Evolutionary conservation across 2,113 vertebrate genomes (phyloP), one percentile per base, ranked within the genome.

Genomic region (Leptodactylus fuscus): DNA sequence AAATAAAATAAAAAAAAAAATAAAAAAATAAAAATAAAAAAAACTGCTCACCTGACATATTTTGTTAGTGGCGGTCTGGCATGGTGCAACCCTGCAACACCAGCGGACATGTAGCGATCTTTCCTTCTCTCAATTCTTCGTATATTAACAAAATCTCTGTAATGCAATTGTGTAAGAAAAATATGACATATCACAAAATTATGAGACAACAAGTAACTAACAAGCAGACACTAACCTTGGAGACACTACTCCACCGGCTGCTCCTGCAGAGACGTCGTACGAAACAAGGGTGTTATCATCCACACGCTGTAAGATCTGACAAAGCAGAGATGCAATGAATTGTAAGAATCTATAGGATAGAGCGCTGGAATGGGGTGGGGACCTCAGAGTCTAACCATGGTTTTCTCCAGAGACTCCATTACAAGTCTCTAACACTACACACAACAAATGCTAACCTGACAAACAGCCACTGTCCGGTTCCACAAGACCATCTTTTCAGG

Each of bases 61-160:
- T 95, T 98, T 87, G 93, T 93, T 6, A 92, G 90, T 0, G 96
- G 94, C 60, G 97, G 97, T 88, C 95, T 98, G 89, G 93, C 85
- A 3, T 91, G 90, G 78, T 99, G 97, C 13, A 89, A 92, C 22
- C 97, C 96, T 10, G 97, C 93, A 12, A 97, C 97, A 89, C 98
- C 98, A 0, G 95, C 95, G 38, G 98, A 99, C 83, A 99, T 38
- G 89, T 99, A 99, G 70, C 95, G 90, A 89, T 99, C 97, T 67
- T 94, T 93, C 58, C 94, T 96, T 38, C 96, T 94, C 87, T 99
- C 98, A 4, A 99, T 96, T 48, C 97, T 94, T 0, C 98, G 94
- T 67, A 99, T 97, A 1, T 97, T 99, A 76, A 99, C 95, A 1
- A 99, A 99, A 87, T 99, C 98, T 95, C 98, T 99, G 32, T 0